A percentile compares a stretch with the other conserved stretches of the same genome.
Evolutionary conservation across 2,888 invertebrate genomes (phyloP).

Genomic region (Asteroscopus sphinx): DNA sequence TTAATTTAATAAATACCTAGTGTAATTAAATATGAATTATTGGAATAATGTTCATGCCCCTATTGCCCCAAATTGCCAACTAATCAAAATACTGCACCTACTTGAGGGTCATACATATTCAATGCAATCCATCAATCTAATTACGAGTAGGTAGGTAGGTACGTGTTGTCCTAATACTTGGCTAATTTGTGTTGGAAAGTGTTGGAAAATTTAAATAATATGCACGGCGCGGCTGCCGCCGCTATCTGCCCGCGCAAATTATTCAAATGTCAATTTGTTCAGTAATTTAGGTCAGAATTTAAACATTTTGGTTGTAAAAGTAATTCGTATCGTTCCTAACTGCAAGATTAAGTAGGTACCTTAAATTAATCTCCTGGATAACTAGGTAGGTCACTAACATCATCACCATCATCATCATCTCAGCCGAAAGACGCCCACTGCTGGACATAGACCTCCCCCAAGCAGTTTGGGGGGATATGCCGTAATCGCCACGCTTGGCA

Average conservation of each 20-base stretch:
- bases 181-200: constrained; percentile 6
- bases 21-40: neutral
- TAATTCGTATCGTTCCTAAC: too few species aligned
- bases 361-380: too few species aligned
- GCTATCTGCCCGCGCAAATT: constrained; percentile 40
- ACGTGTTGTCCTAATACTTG: constrained; percentile 19
- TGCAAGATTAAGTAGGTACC: too few species aligned
- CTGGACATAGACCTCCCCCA: too few species aligned
- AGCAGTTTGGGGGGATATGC: too few species aligned
- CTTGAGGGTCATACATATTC: constrained; percentile 40
- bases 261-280: constrained; percentile 23
- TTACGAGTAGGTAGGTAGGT: too few species aligned
- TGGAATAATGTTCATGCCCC: constrained; percentile 14
- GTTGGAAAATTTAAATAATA: constrained; percentile 13
- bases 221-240: neutral
- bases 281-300: neutral
- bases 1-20: neutral
- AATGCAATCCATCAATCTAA: too few species aligned
- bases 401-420: too few species aligned
- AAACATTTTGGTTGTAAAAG: neutral
- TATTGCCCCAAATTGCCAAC: constrained; percentile 12
- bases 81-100: constrained; percentile 7
- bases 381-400: too few species aligned
- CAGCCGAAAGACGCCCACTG: too few species aligned
- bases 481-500: too few species aligned